Evolutionary conservation across 2,113 vertebrate species (phyloP).

Genomic region (Cheilinus undulatus): DNA sequence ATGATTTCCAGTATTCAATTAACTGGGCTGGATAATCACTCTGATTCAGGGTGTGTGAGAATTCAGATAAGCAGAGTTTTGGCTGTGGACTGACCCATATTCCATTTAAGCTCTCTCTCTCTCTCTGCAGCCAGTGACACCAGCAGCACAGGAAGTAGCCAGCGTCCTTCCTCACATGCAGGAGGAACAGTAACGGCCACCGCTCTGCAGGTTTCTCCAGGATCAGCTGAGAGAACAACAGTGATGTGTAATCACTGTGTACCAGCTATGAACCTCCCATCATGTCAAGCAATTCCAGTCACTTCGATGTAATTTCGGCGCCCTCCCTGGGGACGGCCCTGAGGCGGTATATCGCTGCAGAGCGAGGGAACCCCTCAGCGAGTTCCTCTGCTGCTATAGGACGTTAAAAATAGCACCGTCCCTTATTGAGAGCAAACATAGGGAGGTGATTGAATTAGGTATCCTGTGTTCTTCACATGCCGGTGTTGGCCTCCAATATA

Average conservation of each 20-base stretch:
- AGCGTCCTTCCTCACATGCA: background rate
- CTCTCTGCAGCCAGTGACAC: conserved; percentile 28
- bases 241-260: conserved; percentile 41
- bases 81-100: conserved; percentile 69
- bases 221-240: background rate
- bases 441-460: conserved; percentile 48
- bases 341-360: conserved; percentile 60
- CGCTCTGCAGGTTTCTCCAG: conserved; percentile 8
- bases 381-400: conserved; percentile 44
- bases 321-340: conserved; percentile 46
- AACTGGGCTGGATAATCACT: conserved; percentile 52
- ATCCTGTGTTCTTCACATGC: conserved; percentile 44
- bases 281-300: conserved; percentile 59
- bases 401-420: conserved; percentile 64
- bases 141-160: conserved; percentile 40
- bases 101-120: conserved; percentile 56
- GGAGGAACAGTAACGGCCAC: background rate
- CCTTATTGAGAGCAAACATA: conserved; percentile 35
- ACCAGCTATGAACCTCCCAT: conserved; percentile 58
- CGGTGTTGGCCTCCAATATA: conserved; percentile 21
- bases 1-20: conserved; percentile 63
- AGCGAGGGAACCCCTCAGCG: conserved; percentile 70
- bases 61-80: conserved; percentile 71
- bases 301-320: conserved; percentile 62
- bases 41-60: conserved; percentile 59